Base-by-base conservation (phyloP, 2,113 vertebrate genomes). In the Phycodurus eques region DNA sequence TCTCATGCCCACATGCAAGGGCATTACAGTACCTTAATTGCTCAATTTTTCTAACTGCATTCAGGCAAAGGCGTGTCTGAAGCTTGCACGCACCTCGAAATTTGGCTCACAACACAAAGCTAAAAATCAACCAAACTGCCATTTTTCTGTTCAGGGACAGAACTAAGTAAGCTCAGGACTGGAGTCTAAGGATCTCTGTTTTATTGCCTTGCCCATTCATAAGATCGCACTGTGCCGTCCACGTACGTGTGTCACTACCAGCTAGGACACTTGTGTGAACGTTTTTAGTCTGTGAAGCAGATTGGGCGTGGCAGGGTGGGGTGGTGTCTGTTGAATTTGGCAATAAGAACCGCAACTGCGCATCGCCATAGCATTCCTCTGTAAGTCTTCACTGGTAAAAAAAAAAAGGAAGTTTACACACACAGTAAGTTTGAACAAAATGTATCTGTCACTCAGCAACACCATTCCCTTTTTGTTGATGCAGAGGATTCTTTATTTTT, bases 271-370 rank as follows among this genome's bases (percentile, higher is more conserved):
- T 27, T 49, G 65, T n/a, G 64, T 33, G 46, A 33, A 51, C 17
- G 8, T 31, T 68, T 44, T 49, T 46, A 53, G 14, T 27, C 15
- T 20, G 33, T 62, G 15, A 8, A 39, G 2, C 63, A 19, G 46
- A 19, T 61, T 43, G 80, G 67, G 73, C 11, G 72, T 17, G 72
- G 80, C 70, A 39, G 80, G 76, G 72, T 64, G 71, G 70, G 69
- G 31, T 3, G 60, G 60, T 5, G 69, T 35, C 61, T 80, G 75
- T 74, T 78, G 75, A 57, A 54, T 70, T 67, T 79, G 73, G 69
- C 73, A 76, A n/a, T 62, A 39, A 63, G 70, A 61, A 1, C 33
- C 65, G 51, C 59, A 44, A 54, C 43, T 67, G 59, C 64, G 17
- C 46, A n/a, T 35, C 53, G 60, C 60, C 33, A 51, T 61, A 75